phyloP scores from a whole-genome alignment of 37 sponge, comb jelly and placozoan species.

The Theonella swinhoei region DNA sequence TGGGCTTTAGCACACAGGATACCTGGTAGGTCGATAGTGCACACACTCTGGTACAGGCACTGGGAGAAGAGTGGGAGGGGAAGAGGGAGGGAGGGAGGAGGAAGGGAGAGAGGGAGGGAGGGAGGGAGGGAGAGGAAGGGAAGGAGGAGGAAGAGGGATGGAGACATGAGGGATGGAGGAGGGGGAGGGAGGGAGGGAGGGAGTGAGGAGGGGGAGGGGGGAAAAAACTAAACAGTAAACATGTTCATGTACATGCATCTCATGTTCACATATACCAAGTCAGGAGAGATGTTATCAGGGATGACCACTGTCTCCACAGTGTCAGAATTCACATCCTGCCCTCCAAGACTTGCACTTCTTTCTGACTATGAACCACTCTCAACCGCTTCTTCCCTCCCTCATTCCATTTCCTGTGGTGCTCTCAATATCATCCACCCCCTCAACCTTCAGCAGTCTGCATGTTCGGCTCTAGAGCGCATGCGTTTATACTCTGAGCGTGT shows the following conservation, averaged over 20 bases:
- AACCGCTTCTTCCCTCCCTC: neutral
- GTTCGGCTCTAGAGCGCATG: too few relatives aligned
- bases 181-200: too few relatives aligned
- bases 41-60: constrained; percentile 57
- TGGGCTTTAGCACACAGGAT: constrained; percentile 79
- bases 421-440: constrained; percentile 21
- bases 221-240: too few relatives aligned
- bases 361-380: neutral
- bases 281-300: constrained; percentile 52
- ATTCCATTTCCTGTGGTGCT: neutral
- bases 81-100: neutral
- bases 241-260: constrained; percentile 7
- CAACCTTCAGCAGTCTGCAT: neutral
- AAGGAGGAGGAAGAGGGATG: neutral
- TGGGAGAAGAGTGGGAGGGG: constrained; percentile 13
- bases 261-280: constrained; percentile 34
- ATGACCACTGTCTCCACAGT: constrained; percentile 42
- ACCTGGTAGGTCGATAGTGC: constrained; percentile 41
- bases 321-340: neutral
- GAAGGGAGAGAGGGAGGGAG: neutral
- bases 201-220: too few relatives aligned
- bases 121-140: neutral
- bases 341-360: neutral
- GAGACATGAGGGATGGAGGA: neutral
- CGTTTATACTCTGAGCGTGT: too few relatives aligned